Evolutionary conservation across 2,888 invertebrate genomes (phyloP).

Genomic region (Andrena flavipes): DNA sequence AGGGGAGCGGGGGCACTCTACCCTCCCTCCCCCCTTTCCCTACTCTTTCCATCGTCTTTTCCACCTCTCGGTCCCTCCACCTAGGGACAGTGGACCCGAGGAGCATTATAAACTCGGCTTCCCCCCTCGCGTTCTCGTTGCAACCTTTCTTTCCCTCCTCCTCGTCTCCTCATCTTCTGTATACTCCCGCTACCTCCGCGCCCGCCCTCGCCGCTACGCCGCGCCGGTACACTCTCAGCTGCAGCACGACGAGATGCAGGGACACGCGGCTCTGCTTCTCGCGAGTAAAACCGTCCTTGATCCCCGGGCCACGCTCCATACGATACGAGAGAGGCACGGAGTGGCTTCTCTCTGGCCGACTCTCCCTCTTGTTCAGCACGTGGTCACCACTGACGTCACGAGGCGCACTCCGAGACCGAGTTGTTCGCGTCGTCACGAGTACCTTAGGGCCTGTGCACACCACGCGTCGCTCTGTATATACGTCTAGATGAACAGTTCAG

Average conservation of each 20-base stretch:
- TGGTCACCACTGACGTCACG: slow-evolving; percentile 79
- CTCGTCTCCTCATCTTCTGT: slow-evolving; percentile 40
- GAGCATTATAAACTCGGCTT: slow-evolving; percentile 77
- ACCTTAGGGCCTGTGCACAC: slow-evolving; percentile 68
- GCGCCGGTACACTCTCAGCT: slow-evolving; percentile 49
- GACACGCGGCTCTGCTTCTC: slow-evolving; percentile 76
- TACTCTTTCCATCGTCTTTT: slow-evolving; percentile 24
- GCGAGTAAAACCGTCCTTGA: slow-evolving; percentile 83
- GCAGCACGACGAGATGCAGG: slow-evolving; percentile 71
- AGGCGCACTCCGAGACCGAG: slow-evolving; percentile 64
- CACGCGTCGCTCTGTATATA: background rate
- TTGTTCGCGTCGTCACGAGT: slow-evolving; percentile 69
- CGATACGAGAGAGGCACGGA: slow-evolving; percentile 73
- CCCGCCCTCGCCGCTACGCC: slow-evolving; percentile 9
- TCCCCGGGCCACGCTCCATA: slow-evolving; percentile 82
- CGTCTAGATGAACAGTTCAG: background rate
- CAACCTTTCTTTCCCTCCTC: slow-evolving; percentile 52
- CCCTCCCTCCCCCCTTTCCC: slow-evolving; percentile 18
- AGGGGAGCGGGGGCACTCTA: slow-evolving; percentile 39
- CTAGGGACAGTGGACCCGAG: slow-evolving; percentile 76
- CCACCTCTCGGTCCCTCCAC: slow-evolving; percentile 33
- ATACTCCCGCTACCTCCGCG: slow-evolving; percentile 38
- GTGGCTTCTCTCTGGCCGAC: slow-evolving; percentile 70
- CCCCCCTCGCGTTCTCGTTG: slow-evolving; percentile 38
- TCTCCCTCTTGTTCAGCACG: slow-evolving; percentile 77